Conservation (phyloP, 2,888 invertebrate species). For the Idaea dimidiata region DNA sequence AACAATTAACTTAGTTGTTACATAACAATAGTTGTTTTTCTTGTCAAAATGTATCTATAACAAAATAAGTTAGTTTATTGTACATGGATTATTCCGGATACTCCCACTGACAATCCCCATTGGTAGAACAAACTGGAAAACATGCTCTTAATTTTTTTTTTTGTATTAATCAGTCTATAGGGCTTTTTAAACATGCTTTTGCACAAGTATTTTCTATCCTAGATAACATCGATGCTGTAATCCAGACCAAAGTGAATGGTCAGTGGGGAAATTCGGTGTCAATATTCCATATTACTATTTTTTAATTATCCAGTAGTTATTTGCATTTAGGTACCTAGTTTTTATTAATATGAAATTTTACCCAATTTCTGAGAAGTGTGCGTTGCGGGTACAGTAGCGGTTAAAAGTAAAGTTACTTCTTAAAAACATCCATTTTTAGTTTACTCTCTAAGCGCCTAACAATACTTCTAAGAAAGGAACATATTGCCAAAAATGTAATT, state of each 20-base stretch:
- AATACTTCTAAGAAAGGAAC: neutral
- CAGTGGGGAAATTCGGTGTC: neutral
- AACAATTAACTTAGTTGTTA: too few relatives aligned
- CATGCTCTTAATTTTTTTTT: conserved; percentile 1
- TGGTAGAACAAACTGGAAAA: conserved; percentile 11
- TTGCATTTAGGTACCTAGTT: conserved; percentile 13
- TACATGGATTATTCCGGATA: neutral
- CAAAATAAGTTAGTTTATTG: neutral
- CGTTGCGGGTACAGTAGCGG: conserved; percentile 15
- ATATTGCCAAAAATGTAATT: neutral
- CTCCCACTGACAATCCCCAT: neutral
- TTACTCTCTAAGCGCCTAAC: too few relatives aligned
- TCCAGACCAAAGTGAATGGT: neutral
- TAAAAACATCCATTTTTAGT: neutral
- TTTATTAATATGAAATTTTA: neutral
- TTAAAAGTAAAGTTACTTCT: conserved; percentile 21
- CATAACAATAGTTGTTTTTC: neutral
- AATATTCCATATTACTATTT: conserved; percentile 13
- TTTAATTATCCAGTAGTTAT: conserved; percentile 16
- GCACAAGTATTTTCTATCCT: too few relatives aligned
- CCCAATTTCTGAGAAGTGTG: conserved; percentile 1
- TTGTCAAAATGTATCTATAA: neutral
- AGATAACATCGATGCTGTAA: too few relatives aligned
- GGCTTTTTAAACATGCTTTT: too few relatives aligned
- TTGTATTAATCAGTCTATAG: too few relatives aligned